Conservation (phyloP, 2,113 vertebrate genomes). For the Talpa occidentalis region DNA sequence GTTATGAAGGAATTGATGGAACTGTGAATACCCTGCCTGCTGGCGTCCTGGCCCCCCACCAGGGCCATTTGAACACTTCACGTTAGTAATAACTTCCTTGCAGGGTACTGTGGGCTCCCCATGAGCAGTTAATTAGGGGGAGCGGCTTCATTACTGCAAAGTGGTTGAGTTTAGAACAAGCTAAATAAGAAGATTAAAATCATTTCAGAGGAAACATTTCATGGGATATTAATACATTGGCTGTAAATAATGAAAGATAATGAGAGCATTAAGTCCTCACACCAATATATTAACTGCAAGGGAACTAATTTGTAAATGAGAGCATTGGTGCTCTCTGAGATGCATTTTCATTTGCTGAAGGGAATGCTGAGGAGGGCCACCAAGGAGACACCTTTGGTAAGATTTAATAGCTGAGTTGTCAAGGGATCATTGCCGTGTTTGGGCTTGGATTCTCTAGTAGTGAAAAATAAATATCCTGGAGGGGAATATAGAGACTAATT, state of each 20-base stretch:
- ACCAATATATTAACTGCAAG: constrained; percentile 57
- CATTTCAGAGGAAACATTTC: constrained; percentile 75
- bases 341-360: constrained; percentile 20
- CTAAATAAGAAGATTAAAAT: constrained; percentile 72
- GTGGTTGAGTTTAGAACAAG: constrained; percentile 61
- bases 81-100: constrained; percentile 13
- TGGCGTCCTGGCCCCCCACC: neutral
- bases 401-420: neutral
- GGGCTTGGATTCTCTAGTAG: neutral
- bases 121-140: constrained; percentile 53
- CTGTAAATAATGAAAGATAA: constrained; percentile 74
- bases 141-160: constrained; percentile 63
- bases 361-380: neutral
- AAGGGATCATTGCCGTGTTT: neutral
- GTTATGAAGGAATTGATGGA: constrained; percentile 36
- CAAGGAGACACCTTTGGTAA: neutral
- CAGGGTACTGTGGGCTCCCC: constrained; percentile 26
- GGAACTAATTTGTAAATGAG: constrained; percentile 62
- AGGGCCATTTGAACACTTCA: neutral
- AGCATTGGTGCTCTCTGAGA: constrained; percentile 39
- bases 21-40: neutral
- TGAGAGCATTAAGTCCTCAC: constrained; percentile 58
- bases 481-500: neutral
- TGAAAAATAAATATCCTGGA: neutral
- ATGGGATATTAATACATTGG: constrained; percentile 67